Conservation (phyloP, 2,797 vertebrate species). For the Monodelphis domestica region DNA sequence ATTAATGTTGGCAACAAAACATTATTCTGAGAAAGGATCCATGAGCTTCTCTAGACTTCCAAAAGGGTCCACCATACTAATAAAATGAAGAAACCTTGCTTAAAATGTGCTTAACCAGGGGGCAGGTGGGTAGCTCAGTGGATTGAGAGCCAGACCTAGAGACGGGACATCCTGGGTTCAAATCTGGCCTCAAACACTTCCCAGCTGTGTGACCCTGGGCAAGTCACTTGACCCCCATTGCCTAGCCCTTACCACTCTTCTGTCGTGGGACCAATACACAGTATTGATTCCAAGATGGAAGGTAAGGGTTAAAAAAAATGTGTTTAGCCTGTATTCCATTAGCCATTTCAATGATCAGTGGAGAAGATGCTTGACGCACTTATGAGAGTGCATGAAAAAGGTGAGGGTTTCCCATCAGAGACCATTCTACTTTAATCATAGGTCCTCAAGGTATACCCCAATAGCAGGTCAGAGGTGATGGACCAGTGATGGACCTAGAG, state of each 20-base stretch:
- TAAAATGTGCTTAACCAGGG: neutral
- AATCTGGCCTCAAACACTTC: too few relatives aligned
- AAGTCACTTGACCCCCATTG: too few relatives aligned
- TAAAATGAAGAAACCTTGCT: neutral
- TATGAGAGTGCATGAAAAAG: neutral
- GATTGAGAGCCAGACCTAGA: too few relatives aligned
- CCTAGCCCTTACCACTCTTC: too few relatives aligned
- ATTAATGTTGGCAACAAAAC: neutral
- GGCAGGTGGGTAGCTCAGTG: too few relatives aligned
- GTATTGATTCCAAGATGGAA: too few relatives aligned
- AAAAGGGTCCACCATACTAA: neutral
- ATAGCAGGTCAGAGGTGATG: neutral
- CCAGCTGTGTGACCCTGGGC: too few relatives aligned
- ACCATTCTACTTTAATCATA: neutral
- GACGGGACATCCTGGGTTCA: too few relatives aligned
- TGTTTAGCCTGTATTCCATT: neutral
- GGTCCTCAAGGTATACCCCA: neutral
- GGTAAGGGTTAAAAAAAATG: too few relatives aligned
- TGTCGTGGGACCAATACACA: too few relatives aligned
- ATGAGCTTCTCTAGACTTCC: neutral
- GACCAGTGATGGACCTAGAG: neutral
- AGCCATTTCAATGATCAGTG: neutral
- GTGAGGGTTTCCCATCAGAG: neutral
- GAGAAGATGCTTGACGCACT: neutral
- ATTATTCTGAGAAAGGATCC: too few relatives aligned